Evolutionary conservation across 2,888 invertebrate species (phyloP), one percentile per base, ranked within the genome.

Genomic region (Taphrorychus bicolor): DNA sequence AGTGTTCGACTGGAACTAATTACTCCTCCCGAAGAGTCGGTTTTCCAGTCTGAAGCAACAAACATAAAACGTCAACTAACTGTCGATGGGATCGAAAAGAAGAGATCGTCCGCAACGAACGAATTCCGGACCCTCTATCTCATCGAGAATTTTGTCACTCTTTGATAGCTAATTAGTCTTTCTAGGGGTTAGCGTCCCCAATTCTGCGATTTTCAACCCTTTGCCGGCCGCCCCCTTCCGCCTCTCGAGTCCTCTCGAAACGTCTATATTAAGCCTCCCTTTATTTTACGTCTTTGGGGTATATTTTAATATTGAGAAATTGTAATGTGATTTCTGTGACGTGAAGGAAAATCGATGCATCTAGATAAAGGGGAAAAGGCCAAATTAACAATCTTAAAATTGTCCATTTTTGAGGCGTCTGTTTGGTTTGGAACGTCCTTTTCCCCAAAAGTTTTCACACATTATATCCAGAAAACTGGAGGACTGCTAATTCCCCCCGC

Each of bases 131-230:
- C n/a, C n/a, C 56, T 63, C 68, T 24, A 56, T 14, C 58, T 76
- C 75, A 72, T 75, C 73, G 75, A 70, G 73, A 80, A 81, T 80
- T 80, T 80, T 78, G 80, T 80, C 80, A 80, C 80, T 84, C 86
- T 86, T 86, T 85, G 86, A 86, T 85, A 85, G 85, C 85, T 85
- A 85, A 85, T 86, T 85, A 85, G 85, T 82, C 84, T 83, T n/a
- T 83, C 82, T 83, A 82, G 81, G 81, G 81, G 79, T 76, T 74
- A 74, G 74, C 74, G 79, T 80, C 80, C 80, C 80, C 80, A 80
- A 81, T 81, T 82, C 81, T 79, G 81, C 80, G 79, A 81, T 82
- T 80, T 71, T 82, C 81, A 81, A 79, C 80, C 81, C 79, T 80
- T 81, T 73, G 70, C 70, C 73, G 72, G 71, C 69, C 70, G 64